A percentile compares a stretch with the other conserved stretches of the same genome.
phyloP scores from a whole-genome alignment of 1,140 invertebrate species.

The Nylanderia fulva region DNA sequence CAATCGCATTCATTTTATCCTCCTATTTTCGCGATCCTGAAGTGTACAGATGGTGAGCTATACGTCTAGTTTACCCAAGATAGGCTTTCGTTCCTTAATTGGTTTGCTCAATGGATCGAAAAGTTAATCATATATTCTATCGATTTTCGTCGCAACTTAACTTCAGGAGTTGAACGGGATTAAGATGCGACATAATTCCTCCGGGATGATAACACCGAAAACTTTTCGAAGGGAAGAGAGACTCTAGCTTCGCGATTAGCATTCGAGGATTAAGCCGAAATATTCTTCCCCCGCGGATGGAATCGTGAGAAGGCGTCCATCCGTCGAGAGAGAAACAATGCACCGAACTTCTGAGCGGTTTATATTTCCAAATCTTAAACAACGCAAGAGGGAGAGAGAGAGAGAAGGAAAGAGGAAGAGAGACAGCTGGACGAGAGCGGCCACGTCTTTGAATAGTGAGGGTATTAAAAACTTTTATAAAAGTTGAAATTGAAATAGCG shows the following conservation, averaged over 20 bases:
- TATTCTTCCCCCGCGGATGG: not conserved
- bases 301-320: not conserved
- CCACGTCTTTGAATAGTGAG: not conserved
- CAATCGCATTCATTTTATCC: not conserved
- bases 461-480: slow-evolving; percentile 37
- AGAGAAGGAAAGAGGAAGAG: not conserved
- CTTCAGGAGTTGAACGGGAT: not conserved
- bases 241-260: not conserved
- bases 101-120: not conserved
- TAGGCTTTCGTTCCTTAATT: not conserved
- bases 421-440: not conserved
- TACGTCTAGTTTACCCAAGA: not conserved
- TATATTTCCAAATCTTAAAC: slow-evolving; percentile 52
- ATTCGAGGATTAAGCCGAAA: slow-evolving; percentile 30
- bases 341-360: slow-evolving; percentile 43
- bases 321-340: slow-evolving; percentile 7
- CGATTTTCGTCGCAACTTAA: not conserved
- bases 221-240: slow-evolving; percentile 11
- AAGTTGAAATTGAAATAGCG: slow-evolving; percentile 53
- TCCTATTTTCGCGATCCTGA: not conserved
- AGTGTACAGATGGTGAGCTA: not conserved
- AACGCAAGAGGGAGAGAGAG: not conserved
- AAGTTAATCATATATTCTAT: not conserved
- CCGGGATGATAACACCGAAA: slow-evolving; percentile 6
- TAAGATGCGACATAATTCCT: slow-evolving; percentile 24